Evolutionary conservation across 1,140 invertebrate species (phyloP).

Genomic region (Drosophila ambigua): DNA sequence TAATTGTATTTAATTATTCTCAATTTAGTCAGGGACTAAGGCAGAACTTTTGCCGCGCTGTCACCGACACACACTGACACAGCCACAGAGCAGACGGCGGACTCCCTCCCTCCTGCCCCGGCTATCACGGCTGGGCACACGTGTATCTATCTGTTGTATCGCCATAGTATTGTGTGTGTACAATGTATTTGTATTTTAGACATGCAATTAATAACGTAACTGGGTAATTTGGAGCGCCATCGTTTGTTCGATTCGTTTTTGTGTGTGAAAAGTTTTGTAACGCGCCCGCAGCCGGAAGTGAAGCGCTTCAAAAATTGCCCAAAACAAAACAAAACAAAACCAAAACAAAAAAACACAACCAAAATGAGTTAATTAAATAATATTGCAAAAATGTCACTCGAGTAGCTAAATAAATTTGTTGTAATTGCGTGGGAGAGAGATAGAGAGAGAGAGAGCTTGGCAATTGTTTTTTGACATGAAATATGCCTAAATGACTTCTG

Average conservation of each 20-base stretch:
- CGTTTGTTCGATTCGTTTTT: conserved; percentile 44
- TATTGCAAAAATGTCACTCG: not conserved
- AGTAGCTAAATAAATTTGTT: too few relatives aligned
- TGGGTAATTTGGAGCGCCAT: conserved; percentile 47
- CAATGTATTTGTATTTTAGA: conserved; percentile 53
- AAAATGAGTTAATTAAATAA: conserved; percentile 47
- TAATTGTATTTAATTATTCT: conserved; percentile 76
- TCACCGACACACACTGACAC: conserved; percentile 19
- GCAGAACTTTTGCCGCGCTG: conserved; percentile 28
- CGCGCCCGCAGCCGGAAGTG: conserved; percentile 51
- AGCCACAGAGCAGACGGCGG: not conserved
- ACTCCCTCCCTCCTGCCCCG: too few relatives aligned
- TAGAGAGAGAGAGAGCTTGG: not conserved
- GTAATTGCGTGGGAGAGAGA: not conserved
- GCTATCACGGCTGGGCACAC: not conserved
- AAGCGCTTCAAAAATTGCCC: conserved; percentile 14
- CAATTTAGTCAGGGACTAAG: conserved; percentile 61
- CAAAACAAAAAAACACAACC: not conserved
- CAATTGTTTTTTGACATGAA: too few relatives aligned
- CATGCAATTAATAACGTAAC: conserved; percentile 72
- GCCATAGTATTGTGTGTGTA: not conserved
- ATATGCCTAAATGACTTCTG: too few relatives aligned
- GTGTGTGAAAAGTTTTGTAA: conserved; percentile 73
- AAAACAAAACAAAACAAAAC: not conserved
- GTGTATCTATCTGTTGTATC: conserved; percentile 9